Evolutionary conservation across 2,113 vertebrate genomes (phyloP), one percentile per base, ranked within the genome.

Genomic region (Tragelaphus buxtoni): DNA sequence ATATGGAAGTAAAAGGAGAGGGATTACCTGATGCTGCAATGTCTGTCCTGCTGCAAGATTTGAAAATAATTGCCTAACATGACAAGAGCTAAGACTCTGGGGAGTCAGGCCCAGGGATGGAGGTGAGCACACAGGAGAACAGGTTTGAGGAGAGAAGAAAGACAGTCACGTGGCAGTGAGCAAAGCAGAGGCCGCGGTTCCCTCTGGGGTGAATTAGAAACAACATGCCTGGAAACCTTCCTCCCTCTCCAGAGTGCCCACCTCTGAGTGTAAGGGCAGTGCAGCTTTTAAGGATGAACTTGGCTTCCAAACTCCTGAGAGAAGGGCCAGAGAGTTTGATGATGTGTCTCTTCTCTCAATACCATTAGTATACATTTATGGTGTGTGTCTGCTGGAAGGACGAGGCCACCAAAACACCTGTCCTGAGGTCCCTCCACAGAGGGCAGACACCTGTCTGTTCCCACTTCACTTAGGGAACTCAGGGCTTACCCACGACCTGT

Each of bases 161-260:
- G 65, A n/a, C 84, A 8, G 0, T 0, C 47, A 1, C 20, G 5
- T 0, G 17, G 69, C 20, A 11, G 18, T 11, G 49, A 77, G 49
- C 16, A 10, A 39, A 4, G 92, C 0, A 0, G 80, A 1, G 12
- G 0, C 30, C 22, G 11, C 1, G 17, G 63, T 26, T 56, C 45
- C 35, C 28, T 16, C 77, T 8, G n/a, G n/a, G 1, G 5, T 32
- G n/a, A 65, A 65, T 49, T 7, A 74, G 58, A 47, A 84, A 39
- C 53, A 81, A 28, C 10, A 17, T 0, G 4, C n/a, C 85, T 13
- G 5, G 28, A 32, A 65, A 65, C 61, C 6, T 55, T 55, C n/a
- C 17, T 55, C 5, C 26, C 61, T 60, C 7, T 28, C 77, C 77
- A 76, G 82, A 65, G 51, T 51, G 63, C 35, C 81, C 2, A 47